Evolutionary conservation across 2,888 invertebrate species (phyloP), one percentile per base, ranked within the genome.

Genomic region (Drosophila anomalipes): DNA sequence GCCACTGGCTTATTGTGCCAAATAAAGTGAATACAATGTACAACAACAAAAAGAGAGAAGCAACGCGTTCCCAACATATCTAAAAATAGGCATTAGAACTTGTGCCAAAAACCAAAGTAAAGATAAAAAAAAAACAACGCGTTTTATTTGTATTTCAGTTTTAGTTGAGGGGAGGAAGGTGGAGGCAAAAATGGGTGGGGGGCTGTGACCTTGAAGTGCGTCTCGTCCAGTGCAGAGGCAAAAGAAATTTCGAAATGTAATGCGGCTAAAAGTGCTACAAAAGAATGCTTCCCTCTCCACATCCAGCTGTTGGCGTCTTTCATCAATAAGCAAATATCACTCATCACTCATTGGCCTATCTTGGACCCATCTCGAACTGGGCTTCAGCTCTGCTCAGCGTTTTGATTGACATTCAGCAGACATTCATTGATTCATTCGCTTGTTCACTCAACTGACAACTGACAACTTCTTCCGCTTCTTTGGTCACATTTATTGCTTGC

Each of bases 41-140:
- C 6, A n/a, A 5, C 12, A 26, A n/a, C 19, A 14, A 39, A n/a
- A 7, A 10, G 22, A 58, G 14, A 35, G 26, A 47, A 52, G 41
- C 47, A 39, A 70, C 65, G 74, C 67, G 73, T 74, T 79, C 65
- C 75, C 79, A 87, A 70, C 70, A 81, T 79, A 71, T 79, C 87
- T 87, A 87, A 83, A 87, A 87, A 87, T 87, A 87, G 77, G 54
- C 56, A 81, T 81, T 78, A 87, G 87, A 88, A 81, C 77, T 76
- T 83, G 81, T 86, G 87, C 87, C 91, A 91, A 91, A 84, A 83
- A 69, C 26, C 30, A 54, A 59, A 68, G 33, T 54, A 78, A 52
- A 58, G 51, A 67, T 56, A 78, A 71, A 68, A 78, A 71, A 68
- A 37, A 74, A 65, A 47, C 41, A 41, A 63, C 63, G 58, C 67